A percentile compares a stretch with the other conserved stretches of the same genome.
phyloP scores from a whole-genome alignment of 1,140 invertebrate species.

The Brachionus sp. region DNA sequence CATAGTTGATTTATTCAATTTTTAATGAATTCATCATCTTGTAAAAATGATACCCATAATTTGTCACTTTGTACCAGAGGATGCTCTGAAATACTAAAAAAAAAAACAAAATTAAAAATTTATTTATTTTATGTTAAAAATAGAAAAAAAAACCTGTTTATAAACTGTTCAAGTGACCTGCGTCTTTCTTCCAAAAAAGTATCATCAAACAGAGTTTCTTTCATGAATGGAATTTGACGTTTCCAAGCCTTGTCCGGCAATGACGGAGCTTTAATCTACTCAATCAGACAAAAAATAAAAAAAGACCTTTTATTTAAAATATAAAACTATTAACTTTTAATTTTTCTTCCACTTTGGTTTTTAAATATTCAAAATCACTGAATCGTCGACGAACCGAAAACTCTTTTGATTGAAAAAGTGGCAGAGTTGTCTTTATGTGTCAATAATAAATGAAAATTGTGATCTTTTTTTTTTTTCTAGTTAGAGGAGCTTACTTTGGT shows the following conservation, averaged over 20 bases:
- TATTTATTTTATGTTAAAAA: neutral
- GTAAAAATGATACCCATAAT: constrained; percentile 35
- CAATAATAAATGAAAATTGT: neutral
- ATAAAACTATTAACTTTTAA: constrained; percentile 77
- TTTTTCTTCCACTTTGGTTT: constrained; percentile 95
- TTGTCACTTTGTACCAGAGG: constrained; percentile 33
- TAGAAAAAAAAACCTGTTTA: constrained; percentile 75
- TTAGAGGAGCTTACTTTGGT: constrained; percentile 76
- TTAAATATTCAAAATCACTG: constrained; percentile 99
- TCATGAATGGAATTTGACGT: constrained; percentile 91
- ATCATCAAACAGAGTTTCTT: constrained; percentile 98
- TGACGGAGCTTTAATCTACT: constrained; percentile 89
- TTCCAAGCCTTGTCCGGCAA: constrained; percentile 97
- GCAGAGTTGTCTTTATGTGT: constrained; percentile 85
- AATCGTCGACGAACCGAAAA: constrained; percentile 93
- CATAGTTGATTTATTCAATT: constrained; percentile 6
- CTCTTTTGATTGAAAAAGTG: constrained; percentile 99
- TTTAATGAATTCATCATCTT: constrained; percentile 43
- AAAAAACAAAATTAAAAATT: neutral
- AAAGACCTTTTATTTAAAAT: constrained; percentile 25
- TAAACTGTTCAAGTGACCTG: constrained; percentile 93
- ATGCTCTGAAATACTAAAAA: constrained; percentile 12
- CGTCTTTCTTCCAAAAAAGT: constrained; percentile 98
- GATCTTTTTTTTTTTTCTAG: too few species aligned
- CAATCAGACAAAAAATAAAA: constrained; percentile 42